Base-by-base conservation (phyloP, 2,797 vertebrate species). In the Taenioides sp. region DNA sequence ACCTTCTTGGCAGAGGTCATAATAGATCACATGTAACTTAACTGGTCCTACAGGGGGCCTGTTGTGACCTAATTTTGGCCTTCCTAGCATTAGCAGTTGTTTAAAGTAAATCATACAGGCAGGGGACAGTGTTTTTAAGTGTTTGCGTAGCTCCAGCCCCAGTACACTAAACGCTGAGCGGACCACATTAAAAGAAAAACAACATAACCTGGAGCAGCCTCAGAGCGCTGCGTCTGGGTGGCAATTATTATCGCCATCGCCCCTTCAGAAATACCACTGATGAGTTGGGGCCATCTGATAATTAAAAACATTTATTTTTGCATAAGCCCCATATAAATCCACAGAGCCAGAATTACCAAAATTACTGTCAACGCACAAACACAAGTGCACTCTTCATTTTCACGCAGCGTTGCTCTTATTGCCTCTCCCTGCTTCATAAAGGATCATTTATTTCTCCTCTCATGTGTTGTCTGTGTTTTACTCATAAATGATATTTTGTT, bases 281-380 rank as follows among this genome's bases (percentile, higher is more conserved):
- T 65, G 82, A 82, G 76, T 80, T 81, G 78, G 84, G 73, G 77
- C 88, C 59, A 81, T 82, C 69, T 81, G 88, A 90, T 89, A 88
- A 92, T 92, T 91, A 84, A 88, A 88, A 88, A 81, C 79, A 88
- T 89, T 91, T 87, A 82, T 80, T 84, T 82, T 81, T 77, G 82
- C 83, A 76, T 88, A 88, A 87, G 86, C 83, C 87, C 84, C 86
- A 83, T 86, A 90, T 89, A 83, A 89, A 91, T 89, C 81, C 80
- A 86, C 82, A 89, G 83, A 83, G 82, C 60, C 77, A 71, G 47
- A 80, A 84, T 76, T 77, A 73, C 75, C 70, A 70, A 52, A 80
- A 84, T 76, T 75, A 73, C 75, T 70, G 72, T 73, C 66, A 18
- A 31, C 68, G 62, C 77, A 69, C 61, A 31, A 70, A 52, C 62